These are phyloP conservation scores for Cephus sareptanus DNA, from an alignment of 2,888 invertebrate genomes.

Conservation along the genomic window DNA sequence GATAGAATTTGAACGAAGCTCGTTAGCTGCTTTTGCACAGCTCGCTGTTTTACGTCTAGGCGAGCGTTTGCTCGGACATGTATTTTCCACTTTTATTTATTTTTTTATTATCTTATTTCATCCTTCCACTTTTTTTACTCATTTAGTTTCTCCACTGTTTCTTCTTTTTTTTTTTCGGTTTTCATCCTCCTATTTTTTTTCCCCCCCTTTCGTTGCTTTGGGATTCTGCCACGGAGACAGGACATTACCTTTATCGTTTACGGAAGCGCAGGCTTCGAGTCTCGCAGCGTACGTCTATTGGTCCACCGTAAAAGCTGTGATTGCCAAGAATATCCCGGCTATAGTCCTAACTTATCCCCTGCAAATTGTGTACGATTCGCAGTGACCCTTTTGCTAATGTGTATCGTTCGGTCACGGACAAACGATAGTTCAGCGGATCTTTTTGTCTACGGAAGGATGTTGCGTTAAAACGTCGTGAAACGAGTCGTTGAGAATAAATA, in stretches of 20 bases:
- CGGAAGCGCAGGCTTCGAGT: neutral
- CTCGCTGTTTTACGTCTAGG: neutral
- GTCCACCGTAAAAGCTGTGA: slow-evolving; percentile 4
- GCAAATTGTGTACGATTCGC: slow-evolving; percentile 2
- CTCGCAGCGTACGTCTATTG: neutral
- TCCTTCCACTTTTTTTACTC: neutral
- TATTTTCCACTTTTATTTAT: neutral
- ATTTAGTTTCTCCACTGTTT: neutral
- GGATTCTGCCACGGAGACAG: neutral
- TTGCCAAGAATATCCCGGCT: neutral
- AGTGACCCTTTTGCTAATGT: neutral
- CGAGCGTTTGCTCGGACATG: neutral
- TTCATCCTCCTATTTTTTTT: neutral
- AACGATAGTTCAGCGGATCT: neutral
- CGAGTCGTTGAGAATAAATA: neutral
- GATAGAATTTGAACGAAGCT: neutral
- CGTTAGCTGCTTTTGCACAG: neutral
- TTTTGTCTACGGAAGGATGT: neutral
- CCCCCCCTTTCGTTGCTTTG: neutral
- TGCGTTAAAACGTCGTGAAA: neutral
- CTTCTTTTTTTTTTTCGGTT: neutral
- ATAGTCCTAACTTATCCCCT: slow-evolving; percentile 5
- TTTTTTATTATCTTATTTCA: neutral
- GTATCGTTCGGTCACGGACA: neutral
- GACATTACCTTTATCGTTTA: neutral